phyloP scores from a whole-genome alignment of 1,140 invertebrate species.

The Leptinotarsa defecta region DNA sequence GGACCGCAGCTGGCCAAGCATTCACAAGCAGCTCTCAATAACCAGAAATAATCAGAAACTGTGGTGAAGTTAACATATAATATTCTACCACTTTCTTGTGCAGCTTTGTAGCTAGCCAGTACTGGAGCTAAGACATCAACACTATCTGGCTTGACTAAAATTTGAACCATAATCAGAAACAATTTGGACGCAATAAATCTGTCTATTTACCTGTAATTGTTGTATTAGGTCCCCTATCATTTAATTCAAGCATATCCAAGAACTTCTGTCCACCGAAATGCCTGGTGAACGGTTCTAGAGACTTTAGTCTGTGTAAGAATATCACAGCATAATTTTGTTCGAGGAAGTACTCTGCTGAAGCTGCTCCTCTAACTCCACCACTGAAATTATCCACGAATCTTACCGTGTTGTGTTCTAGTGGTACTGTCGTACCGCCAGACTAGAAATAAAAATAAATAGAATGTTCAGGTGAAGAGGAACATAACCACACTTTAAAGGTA shows the following conservation, averaged over 20 bases:
- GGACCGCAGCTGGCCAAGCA: conserved; percentile 70
- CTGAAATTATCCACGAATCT: conserved; percentile 99
- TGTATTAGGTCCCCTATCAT: conserved; percentile 64
- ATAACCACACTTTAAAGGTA: conserved; percentile 35
- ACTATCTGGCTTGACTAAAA: conserved; percentile 71
- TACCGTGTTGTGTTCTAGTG: conserved; percentile 95
- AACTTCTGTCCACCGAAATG: conserved; percentile 81
- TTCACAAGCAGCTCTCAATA: conserved; percentile 80
- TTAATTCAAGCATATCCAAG: conserved; percentile 78
- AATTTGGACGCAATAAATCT: neutral
- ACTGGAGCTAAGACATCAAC: conserved; percentile 70
- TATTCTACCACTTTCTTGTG: conserved; percentile 67
- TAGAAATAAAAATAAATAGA: conserved; percentile 56
- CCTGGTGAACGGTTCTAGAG: conserved; percentile 86
- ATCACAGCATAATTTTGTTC: conserved; percentile 78
- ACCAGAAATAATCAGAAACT: conserved; percentile 92
- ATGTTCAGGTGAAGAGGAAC: neutral
- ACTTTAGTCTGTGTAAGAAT: conserved; percentile 80
- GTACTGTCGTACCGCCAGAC: conserved; percentile 96
- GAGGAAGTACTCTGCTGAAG: conserved; percentile 95
- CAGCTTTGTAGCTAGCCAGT: conserved; percentile 73
- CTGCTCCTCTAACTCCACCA: conserved; percentile 89
- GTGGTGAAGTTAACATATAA: conserved; percentile 81
- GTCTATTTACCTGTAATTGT: conserved; percentile 60
- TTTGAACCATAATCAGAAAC: neutral